A percentile compares a stretch with the other conserved stretches of the same genome.
Evolutionary conservation across 2,888 invertebrate species (phyloP).

Genomic region (Busseola fusca): DNA sequence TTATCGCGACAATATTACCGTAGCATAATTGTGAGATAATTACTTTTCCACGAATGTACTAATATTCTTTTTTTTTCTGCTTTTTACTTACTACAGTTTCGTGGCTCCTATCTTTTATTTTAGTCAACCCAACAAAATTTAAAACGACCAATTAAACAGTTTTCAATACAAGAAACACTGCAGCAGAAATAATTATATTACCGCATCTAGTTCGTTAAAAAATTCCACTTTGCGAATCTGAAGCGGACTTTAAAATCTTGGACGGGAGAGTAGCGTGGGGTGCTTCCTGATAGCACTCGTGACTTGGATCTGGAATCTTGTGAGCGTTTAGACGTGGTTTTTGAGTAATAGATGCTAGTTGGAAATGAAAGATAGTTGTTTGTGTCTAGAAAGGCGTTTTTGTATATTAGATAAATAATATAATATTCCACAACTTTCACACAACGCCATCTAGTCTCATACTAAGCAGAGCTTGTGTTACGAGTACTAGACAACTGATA

Average conservation of each 20-base stretch:
- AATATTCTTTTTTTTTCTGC: too few relatives aligned
- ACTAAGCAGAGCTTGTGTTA: too few relatives aligned
- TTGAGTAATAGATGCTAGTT: constrained; percentile 25
- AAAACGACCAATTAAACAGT: not conserved
- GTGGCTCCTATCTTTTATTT: not conserved
- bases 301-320: constrained; percentile 66
- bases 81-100: too few relatives aligned
- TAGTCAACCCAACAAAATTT: not conserved
- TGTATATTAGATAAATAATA: too few relatives aligned
- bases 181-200: constrained; percentile 12
- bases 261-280: constrained; percentile 58
- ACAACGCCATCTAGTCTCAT: too few relatives aligned
- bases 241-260: constrained; percentile 68
- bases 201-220: constrained; percentile 63
- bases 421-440: too few relatives aligned
- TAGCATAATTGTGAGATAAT: too few relatives aligned
- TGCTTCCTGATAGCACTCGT: constrained; percentile 69
- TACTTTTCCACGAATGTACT: too few relatives aligned
- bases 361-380: not conserved
- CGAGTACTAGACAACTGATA: too few relatives aligned
- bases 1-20: too few relatives aligned
- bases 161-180: not conserved
- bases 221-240: constrained; percentile 57
- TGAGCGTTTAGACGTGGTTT: constrained; percentile 46
- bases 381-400: not conserved